phyloP scores from a whole-genome alignment of 2,113 vertebrate species.

The Todiramphus saurophagus region DNA sequence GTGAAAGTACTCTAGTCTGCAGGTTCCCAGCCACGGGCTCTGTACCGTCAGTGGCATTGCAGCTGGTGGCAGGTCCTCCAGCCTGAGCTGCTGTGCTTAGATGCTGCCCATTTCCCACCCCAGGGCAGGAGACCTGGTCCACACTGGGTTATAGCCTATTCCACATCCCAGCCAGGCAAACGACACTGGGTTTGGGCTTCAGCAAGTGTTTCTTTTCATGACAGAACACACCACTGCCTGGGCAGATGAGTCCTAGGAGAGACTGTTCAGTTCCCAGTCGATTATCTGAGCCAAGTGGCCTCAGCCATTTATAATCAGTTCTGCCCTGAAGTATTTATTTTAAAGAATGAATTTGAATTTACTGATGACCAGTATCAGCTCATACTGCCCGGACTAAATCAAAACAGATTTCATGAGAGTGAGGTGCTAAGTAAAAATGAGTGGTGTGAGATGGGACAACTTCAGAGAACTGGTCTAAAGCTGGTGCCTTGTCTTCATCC shows the following conservation, averaged over 20 bases:
- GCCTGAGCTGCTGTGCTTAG: neutral
- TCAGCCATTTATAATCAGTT: neutral
- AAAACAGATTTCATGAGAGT: neutral
- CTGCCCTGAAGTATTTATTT: neutral
- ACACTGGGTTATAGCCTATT: accelerated
- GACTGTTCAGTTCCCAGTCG: neutral
- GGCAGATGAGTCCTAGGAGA: neutral
- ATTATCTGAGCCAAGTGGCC: neutral
- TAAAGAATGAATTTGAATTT: neutral
- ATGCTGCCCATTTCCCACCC: neutral
- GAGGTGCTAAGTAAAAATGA: neutral
- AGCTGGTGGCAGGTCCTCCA: neutral
- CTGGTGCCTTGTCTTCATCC: neutral
- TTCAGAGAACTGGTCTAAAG: neutral
- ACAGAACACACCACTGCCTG: neutral
- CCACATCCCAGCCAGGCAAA: neutral
- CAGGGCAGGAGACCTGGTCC: neutral
- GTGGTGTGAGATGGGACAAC: neutral
- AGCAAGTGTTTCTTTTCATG: neutral
- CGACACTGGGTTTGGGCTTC: neutral
- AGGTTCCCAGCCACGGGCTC: neutral
- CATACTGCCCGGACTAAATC: neutral
- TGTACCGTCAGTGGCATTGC: accelerated
- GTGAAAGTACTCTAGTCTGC: neutral
- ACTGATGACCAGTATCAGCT: neutral